Base-by-base conservation (phyloP, 2,797 vertebrate species). In the Ptychobarbus kaznakovi region DNA sequence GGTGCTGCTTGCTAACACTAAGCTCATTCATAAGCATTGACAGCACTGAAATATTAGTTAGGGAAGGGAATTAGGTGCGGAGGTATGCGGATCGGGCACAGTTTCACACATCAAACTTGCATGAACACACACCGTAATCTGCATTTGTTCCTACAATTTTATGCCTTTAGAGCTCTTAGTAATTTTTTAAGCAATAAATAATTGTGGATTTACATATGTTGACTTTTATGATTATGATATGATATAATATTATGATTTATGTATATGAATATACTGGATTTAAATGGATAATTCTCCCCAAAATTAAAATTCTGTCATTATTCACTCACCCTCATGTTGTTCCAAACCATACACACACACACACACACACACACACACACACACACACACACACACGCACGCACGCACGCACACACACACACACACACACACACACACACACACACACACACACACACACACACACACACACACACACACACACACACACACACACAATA, bases 21-120 rank as follows among this genome's bases (percentile, higher is more conserved):
- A 82, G 51, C 42, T 42, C 18, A 46, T 53, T 82, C 63, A 82
- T 82, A 44, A 69, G 2, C 20, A 51, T 32, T 63, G 76, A 85
- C 75, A 44, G 51, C 63, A 69, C 22, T 61, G 51, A 80, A 82
- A 58, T 56, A 86, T 56, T 77, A 82, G 74, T 63, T 61, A 61
- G 51, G 51, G 25, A 53, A 81, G 11, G 58, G 76, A 75, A 74
- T 72, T 72, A 72, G n/a, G 10, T 46, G 16, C 11, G 35, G 69
- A 35, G 3, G 49, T 81, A 32, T 15, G 51, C 1, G 25, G 12
- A 16, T 28, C n/a, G 13, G 15, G 28, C 68, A 40, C 46, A 70
- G 69, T 28, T 82, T 46, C 69, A 46, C 38, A 16, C 38, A 35
- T 63, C 12, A 73, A 16, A 82, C 9, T 9, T 63, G n/a, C 2